Evolutionary conservation across 2,888 invertebrate species (phyloP).

Genomic region (Parnassius apollo): DNA sequence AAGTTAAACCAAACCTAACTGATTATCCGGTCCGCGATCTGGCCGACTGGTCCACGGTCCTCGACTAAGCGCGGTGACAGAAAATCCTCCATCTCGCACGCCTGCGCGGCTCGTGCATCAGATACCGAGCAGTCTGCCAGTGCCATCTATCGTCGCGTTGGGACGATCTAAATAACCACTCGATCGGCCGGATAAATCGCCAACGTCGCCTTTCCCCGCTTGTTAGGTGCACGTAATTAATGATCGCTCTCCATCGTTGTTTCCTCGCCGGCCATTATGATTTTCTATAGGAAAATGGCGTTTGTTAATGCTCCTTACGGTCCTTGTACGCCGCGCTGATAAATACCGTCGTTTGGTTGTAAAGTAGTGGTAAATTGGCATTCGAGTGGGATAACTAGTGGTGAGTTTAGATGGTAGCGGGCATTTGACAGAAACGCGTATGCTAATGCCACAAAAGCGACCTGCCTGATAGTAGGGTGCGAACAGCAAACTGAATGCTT

Average conservation of each 20-base stretch:
- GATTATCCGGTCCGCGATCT: constrained; percentile 17
- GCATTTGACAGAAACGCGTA: constrained; percentile 11
- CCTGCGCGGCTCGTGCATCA: constrained; percentile 62
- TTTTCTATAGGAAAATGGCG: constrained; percentile 43
- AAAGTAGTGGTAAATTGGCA: constrained; percentile 39
- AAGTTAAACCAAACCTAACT: constrained; percentile 1
- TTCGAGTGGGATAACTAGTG: constrained; percentile 34
- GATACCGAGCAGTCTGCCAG: constrained; percentile 54
- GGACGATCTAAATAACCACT: constrained; percentile 73
- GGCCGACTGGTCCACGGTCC: not conserved
- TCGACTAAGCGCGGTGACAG: constrained; percentile 13
- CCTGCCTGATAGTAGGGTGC: too few relatives aligned
- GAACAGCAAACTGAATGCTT: too few relatives aligned
- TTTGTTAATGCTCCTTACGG: constrained; percentile 34
- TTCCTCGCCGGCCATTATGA: constrained; percentile 58
- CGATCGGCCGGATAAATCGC: constrained; percentile 69
- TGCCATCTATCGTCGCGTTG: constrained; percentile 69
- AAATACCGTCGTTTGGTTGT: constrained; percentile 35
- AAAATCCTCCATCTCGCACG: constrained; percentile 27
- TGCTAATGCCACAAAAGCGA: constrained; percentile 8
- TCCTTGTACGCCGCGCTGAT: constrained; percentile 33
- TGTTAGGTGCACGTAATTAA: constrained; percentile 72
- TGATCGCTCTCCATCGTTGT: constrained; percentile 56
- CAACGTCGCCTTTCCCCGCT: constrained; percentile 60
- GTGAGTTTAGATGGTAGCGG: constrained; percentile 14